These are phyloP conservation scores for Phylloscopus whistleri DNA, from an alignment of 2,113 vertebrate species.

Conservation along the genomic window DNA sequence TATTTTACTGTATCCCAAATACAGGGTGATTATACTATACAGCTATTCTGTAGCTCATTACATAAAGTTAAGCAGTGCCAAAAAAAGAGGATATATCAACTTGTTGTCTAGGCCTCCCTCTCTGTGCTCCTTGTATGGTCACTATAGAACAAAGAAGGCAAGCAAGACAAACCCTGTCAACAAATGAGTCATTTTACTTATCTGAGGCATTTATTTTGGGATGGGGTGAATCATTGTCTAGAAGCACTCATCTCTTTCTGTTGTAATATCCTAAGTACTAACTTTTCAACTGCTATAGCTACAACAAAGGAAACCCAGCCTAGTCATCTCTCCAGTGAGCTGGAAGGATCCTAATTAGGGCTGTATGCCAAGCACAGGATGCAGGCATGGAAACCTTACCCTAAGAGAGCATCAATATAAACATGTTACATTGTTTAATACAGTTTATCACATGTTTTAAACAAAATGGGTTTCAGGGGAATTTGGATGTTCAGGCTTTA, in stretches of 20 bases:
- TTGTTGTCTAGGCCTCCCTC: neutral
- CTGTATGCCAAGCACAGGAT: neutral
- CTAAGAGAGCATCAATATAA: neutral
- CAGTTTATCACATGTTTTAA: neutral
- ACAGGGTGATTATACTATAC: neutral
- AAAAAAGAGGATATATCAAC: neutral
- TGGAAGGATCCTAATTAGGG: neutral
- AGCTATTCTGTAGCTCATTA: neutral
- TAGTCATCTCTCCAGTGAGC: neutral
- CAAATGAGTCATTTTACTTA: constrained; percentile 25
- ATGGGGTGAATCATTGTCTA: constrained; percentile 12
- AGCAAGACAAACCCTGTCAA: neutral
- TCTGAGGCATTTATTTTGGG: neutral
- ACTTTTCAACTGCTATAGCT: neutral
- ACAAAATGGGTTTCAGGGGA: neutral
- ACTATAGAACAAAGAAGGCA: neutral
- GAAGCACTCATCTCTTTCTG: neutral
- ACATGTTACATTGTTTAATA: neutral
- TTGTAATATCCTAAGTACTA: neutral
- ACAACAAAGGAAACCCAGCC: neutral
- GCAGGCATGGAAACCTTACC: neutral
- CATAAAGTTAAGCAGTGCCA: neutral
- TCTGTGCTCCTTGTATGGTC: constrained; percentile 9
- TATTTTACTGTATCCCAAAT: neutral
- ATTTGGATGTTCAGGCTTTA: neutral